phyloP scores from a whole-genome alignment of 2,888 invertebrate genomes.

The Acronicta psi region DNA sequence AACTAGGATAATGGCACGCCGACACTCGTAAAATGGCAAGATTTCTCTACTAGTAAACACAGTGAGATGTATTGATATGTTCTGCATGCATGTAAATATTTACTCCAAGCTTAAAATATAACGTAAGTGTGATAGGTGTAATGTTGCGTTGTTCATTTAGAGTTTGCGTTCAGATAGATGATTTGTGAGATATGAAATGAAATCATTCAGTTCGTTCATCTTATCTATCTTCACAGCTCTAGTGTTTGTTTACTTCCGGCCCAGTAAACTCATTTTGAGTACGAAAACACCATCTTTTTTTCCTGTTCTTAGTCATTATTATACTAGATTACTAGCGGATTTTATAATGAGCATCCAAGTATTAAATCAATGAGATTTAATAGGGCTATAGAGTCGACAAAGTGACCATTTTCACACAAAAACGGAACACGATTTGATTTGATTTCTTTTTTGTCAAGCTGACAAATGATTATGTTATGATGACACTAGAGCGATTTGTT shows the following conservation, averaged over 20 bases:
- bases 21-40: constrained; percentile 64
- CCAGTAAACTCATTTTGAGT: background rate
- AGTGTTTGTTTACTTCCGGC: background rate
- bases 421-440: too few relatives aligned
- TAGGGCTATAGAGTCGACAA: too few relatives aligned
- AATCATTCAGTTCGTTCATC: constrained; percentile 13
- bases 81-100: constrained; percentile 28
- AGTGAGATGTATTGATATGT: constrained; percentile 55
- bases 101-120: constrained; percentile 23
- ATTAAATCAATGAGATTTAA: too few relatives aligned
- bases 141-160: constrained; percentile 7
- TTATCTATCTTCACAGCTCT: background rate
- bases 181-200: constrained; percentile 20
- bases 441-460: too few relatives aligned
- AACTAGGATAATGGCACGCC: constrained; percentile 65
- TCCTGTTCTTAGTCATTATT: too few relatives aligned
- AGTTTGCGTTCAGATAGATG: constrained; percentile 18
- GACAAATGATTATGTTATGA: too few relatives aligned
- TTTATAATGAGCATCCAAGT: too few relatives aligned
- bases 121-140: constrained; percentile 29
- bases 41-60: constrained; percentile 69
- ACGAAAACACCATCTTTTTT: background rate
- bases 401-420: too few relatives aligned
- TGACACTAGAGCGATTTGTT: too few relatives aligned
- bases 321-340: too few relatives aligned